A percentile compares a stretch with the other conserved stretches of the same genome.
Evolutionary conservation across 1,140 invertebrate species (phyloP).

Genomic region (Maconellicoccus hirsutus): DNA sequence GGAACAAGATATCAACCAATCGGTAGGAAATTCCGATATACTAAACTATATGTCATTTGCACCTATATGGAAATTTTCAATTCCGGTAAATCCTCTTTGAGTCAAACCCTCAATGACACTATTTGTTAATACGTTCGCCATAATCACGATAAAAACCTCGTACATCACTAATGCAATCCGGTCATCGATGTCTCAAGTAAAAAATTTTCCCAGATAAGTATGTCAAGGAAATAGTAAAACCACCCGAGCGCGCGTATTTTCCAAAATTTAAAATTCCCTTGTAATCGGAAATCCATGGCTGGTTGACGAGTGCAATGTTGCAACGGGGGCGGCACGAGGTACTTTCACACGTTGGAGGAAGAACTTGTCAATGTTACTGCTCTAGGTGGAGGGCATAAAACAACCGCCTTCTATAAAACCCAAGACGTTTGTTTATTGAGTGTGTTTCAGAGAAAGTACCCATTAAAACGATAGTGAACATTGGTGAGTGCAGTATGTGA

Average conservation of each 20-base stretch:
- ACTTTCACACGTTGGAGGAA: slow-evolving; percentile 2
- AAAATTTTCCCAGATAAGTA: not conserved
- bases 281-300: not conserved
- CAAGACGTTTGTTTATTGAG: slow-evolving; percentile 8
- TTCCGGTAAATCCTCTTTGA: too few species aligned
- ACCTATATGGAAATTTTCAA: too few species aligned
- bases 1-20: too few species aligned
- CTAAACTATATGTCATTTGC: too few species aligned
- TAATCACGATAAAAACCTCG: too few species aligned
- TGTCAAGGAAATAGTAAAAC: not conserved
- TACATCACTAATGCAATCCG: too few species aligned
- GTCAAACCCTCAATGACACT: too few species aligned
- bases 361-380: not conserved
- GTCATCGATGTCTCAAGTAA: too few species aligned
- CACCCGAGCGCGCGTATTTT: not conserved
- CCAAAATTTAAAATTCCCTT: not conserved
- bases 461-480: not conserved
- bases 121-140: too few species aligned
- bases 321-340: not conserved
- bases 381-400: not conserved
- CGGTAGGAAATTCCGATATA: too few species aligned
- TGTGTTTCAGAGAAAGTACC: not conserved
- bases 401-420: not conserved
- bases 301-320: not conserved
- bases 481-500: slow-evolving; percentile 3